Conservation (phyloP, 37 sponge, comb jelly and placozoan genomes). For the Crambe crambe region DNA sequence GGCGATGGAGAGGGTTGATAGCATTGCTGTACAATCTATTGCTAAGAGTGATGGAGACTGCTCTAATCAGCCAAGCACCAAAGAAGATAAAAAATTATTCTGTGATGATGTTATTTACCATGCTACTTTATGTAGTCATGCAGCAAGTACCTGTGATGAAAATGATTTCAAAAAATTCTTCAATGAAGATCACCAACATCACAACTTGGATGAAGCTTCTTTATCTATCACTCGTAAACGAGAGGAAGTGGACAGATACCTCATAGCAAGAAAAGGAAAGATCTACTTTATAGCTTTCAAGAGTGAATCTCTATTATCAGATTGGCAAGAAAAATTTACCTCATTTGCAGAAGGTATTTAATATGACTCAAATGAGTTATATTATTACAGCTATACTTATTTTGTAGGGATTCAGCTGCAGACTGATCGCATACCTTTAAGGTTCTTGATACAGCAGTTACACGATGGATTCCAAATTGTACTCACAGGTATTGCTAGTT, state of each 20-base stretch:
- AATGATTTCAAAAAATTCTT: not conserved
- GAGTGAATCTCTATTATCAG: slow-evolving; percentile 10
- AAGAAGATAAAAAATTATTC: slow-evolving; percentile 1
- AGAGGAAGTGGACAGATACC: not conserved
- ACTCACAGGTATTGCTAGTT: slow-evolving; percentile 5
- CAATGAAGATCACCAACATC: not conserved
- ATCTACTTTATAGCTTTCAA: slow-evolving; percentile 9
- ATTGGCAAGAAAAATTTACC: not conserved
- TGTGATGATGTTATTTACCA: slow-evolving; percentile 10
- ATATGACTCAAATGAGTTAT: too few species aligned
- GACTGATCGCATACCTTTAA: not conserved
- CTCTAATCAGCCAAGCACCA: not conserved
- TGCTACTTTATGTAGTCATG: slow-evolving; percentile 14
- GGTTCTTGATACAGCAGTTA: slow-evolving; percentile 4
- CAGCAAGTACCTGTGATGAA: not conserved
- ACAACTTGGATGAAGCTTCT: slow-evolving; percentile 9
- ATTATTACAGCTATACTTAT: not conserved
- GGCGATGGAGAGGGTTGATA: slow-evolving; percentile 2
- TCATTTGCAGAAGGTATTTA: slow-evolving; percentile 19
- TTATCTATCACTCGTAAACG: not conserved
- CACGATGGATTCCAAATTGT: not conserved
- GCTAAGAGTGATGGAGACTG: not conserved
- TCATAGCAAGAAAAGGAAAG: slow-evolving; percentile 14
- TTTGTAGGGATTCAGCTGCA: slow-evolving; percentile 4
- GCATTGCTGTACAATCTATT: not conserved